phyloP scores from a whole-genome alignment of 2,888 invertebrate genomes.

The Tachina fera region DNA sequence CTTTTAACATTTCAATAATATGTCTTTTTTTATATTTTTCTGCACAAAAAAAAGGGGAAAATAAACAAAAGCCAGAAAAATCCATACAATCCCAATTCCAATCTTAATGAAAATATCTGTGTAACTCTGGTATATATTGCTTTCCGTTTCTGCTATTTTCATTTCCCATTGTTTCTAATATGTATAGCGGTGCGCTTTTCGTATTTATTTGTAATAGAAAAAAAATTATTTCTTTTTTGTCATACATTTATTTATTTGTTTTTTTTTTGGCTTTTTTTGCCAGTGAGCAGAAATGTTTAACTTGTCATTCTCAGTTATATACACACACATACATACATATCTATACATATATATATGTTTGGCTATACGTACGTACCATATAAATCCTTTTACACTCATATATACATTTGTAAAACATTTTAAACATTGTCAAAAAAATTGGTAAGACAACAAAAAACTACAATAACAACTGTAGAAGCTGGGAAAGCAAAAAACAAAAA shows the following conservation, averaged over 20 bases:
- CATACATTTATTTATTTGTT: neutral
- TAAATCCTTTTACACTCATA: constrained; percentile 51
- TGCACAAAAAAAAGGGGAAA: neutral
- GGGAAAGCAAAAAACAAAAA: neutral
- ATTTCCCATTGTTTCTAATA: constrained; percentile 36
- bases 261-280: neutral
- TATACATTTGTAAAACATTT: constrained; percentile 62
- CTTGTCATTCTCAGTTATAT: constrained; percentile 63
- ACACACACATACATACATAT: neutral
- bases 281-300: constrained; percentile 44
- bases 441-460: constrained; percentile 25
- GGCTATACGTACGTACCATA: neutral
- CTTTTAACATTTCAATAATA: constrained; percentile 25
- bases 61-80: constrained; percentile 48
- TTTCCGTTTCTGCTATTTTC: neutral
- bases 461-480: constrained; percentile 1
- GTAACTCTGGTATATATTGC: constrained; percentile 7
- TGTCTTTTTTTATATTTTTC: neutral
- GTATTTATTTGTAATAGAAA: constrained; percentile 49
- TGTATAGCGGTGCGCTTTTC: neutral
- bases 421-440: constrained; percentile 61
- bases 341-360: too few relatives aligned
- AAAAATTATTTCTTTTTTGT: constrained; percentile 24
- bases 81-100: constrained; percentile 44
- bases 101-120: constrained; percentile 68